Conservation (phyloP, 2,797 vertebrate species). For the Triplophysa yarkandensis region DNA sequence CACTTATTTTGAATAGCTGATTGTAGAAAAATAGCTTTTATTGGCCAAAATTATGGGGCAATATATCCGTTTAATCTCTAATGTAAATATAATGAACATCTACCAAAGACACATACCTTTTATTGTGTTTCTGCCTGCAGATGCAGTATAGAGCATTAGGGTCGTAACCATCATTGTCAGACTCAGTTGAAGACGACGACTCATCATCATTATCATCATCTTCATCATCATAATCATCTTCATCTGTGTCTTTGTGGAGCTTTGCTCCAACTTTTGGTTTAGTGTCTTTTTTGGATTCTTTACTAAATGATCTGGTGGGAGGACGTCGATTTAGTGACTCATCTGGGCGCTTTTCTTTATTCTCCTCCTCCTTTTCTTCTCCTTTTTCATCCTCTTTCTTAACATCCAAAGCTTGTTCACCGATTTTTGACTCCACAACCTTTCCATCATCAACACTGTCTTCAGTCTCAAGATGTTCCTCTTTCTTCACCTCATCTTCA, state of each 20-base stretch:
- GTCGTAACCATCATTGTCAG: conserved; percentile 90
- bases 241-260: conserved; percentile 58
- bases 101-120: conserved; percentile 79
- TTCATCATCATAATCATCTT: conserved; percentile 52
- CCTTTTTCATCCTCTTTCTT: conserved; percentile 63
- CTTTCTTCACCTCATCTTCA: conserved; percentile 51
- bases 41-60: no score
- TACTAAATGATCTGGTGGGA: conserved; percentile 67
- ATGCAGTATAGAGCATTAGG: conserved; percentile 95
- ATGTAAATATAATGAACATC: background rate
- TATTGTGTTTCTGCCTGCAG: conserved; percentile 96
- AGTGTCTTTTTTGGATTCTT: conserved; percentile 70
- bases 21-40: no score
- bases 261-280: conserved; percentile 58
- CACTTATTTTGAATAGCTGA: no score
- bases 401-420: conserved; percentile 58
- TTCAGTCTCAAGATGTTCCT: conserved; percentile 61
- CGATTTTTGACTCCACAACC: conserved; percentile 53
- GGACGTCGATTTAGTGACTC: conserved; percentile 63
- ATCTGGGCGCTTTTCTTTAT: conserved; percentile 60
- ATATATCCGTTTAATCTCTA: no score
- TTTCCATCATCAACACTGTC: conserved; percentile 62
- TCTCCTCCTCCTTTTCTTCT: conserved; percentile 57
- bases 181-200: conserved; percentile 75
- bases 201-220: conserved; percentile 57